phyloP scores from a whole-genome alignment of 2,113 vertebrate genomes.

The Antigone vipio region DNA sequence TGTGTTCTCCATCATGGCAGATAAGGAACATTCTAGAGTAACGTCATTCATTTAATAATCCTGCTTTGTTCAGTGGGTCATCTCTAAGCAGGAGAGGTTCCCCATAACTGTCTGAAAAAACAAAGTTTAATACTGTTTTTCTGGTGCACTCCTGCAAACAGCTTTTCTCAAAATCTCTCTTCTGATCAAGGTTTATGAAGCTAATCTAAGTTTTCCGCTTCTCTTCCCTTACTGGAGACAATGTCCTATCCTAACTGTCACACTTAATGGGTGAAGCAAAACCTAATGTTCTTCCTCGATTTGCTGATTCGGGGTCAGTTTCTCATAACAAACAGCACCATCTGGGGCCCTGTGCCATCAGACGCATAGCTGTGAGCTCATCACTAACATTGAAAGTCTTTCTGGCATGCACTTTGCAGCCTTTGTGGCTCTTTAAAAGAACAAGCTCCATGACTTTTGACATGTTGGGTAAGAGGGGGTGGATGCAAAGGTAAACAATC shows the following conservation, averaged over 20 bases:
- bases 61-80: background rate
- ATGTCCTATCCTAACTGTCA: background rate
- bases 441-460: constrained; percentile 11
- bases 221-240: background rate
- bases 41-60: background rate
- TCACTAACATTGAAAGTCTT: background rate
- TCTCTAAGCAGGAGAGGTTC: background rate
- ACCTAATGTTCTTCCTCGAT: background rate
- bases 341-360: background rate
- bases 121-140: background rate
- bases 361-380: background rate
- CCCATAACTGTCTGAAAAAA: background rate
- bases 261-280: background rate
- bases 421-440: background rate
- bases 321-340: background rate
- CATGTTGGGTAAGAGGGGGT: constrained; percentile 55
- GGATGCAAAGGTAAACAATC: constrained; percentile 41
- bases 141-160: background rate
- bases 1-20: background rate
- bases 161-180: background rate
- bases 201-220: background rate
- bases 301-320: background rate
- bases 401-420: background rate
- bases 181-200: background rate
- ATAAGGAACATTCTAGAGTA: background rate